Evolutionary conservation across 2,888 invertebrate genomes (phyloP).

Genomic region (Octonoba sinensis): DNA sequence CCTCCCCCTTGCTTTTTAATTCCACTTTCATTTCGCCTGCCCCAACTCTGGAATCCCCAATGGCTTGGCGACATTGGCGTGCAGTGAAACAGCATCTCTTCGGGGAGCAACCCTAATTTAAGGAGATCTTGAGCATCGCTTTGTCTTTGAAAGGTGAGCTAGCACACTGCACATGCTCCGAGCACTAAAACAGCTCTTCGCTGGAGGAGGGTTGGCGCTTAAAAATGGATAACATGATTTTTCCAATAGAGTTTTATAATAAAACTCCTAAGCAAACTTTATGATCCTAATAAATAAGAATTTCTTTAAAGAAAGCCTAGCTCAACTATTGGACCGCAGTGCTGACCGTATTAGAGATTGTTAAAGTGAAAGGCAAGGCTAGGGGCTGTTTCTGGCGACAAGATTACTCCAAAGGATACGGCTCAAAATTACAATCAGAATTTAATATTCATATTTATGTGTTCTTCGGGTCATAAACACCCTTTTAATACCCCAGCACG

Average conservation of each 20-base stretch:
- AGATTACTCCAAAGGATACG: conserved; percentile 59
- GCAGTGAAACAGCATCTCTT: neutral
- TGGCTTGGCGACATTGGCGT: conserved; percentile 56
- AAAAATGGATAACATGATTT: conserved; percentile 64
- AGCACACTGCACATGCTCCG: conserved; percentile 49
- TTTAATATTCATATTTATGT: conserved; percentile 65
- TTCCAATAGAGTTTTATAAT: conserved; percentile 64
- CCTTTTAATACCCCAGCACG: conserved; percentile 56
- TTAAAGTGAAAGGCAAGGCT: conserved; percentile 4
- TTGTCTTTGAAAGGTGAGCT: conserved; percentile 35
- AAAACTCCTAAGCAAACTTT: conserved; percentile 64
- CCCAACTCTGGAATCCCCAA: neutral
- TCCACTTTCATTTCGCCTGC: neutral
- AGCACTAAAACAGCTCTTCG: conserved; percentile 36
- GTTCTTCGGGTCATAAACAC: conserved; percentile 58
- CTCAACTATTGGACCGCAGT: conserved; percentile 30
- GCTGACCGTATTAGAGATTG: conserved; percentile 42
- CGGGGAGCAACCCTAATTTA: conserved; percentile 41
- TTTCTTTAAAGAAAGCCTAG: conserved; percentile 54
- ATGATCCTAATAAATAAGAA: conserved; percentile 63
- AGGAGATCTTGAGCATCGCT: conserved; percentile 32
- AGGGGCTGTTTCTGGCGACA: conserved; percentile 40
- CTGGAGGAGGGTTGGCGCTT: conserved; percentile 34
- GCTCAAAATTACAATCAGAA: conserved; percentile 62
- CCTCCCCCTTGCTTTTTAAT: neutral